Evolutionary conservation across 2,113 vertebrate species (phyloP), one percentile per base, ranked within the genome.

Genomic region (Australoheros scitulus): DNA sequence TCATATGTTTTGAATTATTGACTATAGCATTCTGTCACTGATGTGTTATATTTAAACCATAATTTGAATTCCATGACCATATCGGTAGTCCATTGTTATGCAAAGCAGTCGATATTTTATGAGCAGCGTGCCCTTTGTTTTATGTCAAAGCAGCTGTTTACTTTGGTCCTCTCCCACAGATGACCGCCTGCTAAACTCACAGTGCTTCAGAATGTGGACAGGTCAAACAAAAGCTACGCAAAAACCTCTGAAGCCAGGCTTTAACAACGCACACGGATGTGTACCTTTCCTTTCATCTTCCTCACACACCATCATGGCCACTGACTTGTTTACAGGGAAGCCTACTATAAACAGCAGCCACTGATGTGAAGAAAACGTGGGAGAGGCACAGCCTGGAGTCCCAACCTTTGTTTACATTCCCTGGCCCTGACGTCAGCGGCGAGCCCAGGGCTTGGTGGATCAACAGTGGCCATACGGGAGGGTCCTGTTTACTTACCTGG

Each of bases 381-480:
- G 88, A 92, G 90, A 83, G 89, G 86, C 86, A 3, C 58, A 22
- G 87, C 76, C 90, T 84, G 85, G 90, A 89, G 91, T 88, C 91
- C 92, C 77, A 80, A 85, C 90, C 91, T 90, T 56, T 95, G 92
- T 95, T 95, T 89, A 94, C 94, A 94, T 92, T 94, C 92, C 86
- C 61, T n/a, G 8, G 60, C 5, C 85, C 88, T 94, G 94, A 96
- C 94, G 95, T 96, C 94, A 95, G 87, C 4, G 26, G 26, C 3
- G 74, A 82, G 79, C 56, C 3, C 20, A 84, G 87, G 70, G 81
- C 83, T 64, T 34, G 78, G 60, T 72, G 81, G 86, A 89, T 91
- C 88, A 91, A 88, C 92, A 89, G 58, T 32, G 86, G 79, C 80
- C 79, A 29, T 61, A 70, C n/a, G 68, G 85, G 83, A 88, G 87